Base-by-base conservation (phyloP, 1,140 invertebrate genomes). In the Drosophila bifasciata region DNA sequence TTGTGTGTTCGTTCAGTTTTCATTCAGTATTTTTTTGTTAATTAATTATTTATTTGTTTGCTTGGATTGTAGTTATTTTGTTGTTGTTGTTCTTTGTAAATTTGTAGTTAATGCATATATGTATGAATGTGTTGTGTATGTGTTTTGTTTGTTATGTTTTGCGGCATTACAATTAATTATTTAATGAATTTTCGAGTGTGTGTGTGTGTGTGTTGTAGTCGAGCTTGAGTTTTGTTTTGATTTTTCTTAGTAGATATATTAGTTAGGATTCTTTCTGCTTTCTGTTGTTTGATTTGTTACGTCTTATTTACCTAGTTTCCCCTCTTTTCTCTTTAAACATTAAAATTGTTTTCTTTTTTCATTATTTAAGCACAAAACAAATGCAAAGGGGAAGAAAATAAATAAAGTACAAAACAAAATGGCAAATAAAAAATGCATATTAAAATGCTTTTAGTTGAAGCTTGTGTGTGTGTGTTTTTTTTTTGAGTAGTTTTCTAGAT, bases 91-190 rank as follows among this genome's bases (percentile, higher is more conserved):
- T 50, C n/a, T 45, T 64, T 51, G 62, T 68, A 68, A 68, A 68
- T 68, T 68, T 68, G 64, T 68, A 68, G 64, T 68, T 68, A 68
- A 68, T 68, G 62, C 64, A 68, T 58, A 51, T 62, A 61, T 55
- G 62, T 56, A 67, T 68, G 64, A 68, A n/a, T n/a, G n/a, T 46
- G 28, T 41, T 36, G n/a, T 36, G 11, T 13, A 36, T 36, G 32
- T 36, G 8, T 13, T 28, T 28, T 28, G 25, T 28, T 28, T 28
- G 5, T 28, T 28, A 3, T 28, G 8, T 28, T 28, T 9, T 28
- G 28, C 28, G 28, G 28, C 28, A 11, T 36, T 36, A 36, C 32
- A 36, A 13, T 13, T 13, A 11, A 13, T 13, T 11, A 25, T 25
- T 5, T 36, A 13, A 36, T 36, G 32, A 13, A 11, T 4, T 36